Evolutionary conservation across 2,888 invertebrate genomes (phyloP).

Genomic region (Polietes domitor): DNA sequence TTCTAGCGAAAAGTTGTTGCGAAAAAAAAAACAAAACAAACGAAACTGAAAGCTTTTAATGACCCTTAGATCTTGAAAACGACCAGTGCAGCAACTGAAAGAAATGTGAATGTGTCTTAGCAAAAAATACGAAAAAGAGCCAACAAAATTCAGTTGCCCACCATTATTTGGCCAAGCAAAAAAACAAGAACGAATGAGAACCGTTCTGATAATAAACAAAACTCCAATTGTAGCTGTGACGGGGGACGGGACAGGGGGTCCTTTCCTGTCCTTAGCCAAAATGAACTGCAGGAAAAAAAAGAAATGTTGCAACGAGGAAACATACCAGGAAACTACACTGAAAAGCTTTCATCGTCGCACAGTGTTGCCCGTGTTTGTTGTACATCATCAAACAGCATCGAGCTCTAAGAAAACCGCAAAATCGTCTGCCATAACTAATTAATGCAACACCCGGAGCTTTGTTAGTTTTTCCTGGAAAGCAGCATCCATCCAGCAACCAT

Average conservation of each 20-base stretch:
- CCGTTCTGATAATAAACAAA: slow-evolving; percentile 24
- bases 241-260: neutral
- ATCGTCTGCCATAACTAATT: slow-evolving; percentile 80
- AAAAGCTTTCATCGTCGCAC: slow-evolving; percentile 77
- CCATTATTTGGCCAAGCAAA: slow-evolving; percentile 52
- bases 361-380: slow-evolving; percentile 40
- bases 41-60: slow-evolving; percentile 59
- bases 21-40: neutral
- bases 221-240: neutral
- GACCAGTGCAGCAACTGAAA: neutral
- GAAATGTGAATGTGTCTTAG: neutral
- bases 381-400: slow-evolving; percentile 70
- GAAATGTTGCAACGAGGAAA: slow-evolving; percentile 34
- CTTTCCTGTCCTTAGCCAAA: neutral
- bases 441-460: slow-evolving; percentile 74
- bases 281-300: slow-evolving; percentile 25
- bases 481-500: slow-evolving; percentile 73
- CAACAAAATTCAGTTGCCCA: slow-evolving; percentile 35
- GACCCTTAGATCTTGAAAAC: slow-evolving; percentile 23
- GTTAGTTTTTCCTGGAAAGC: slow-evolving; percentile 72
- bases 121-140: slow-evolving; percentile 25
- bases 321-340: slow-evolving; percentile 70
- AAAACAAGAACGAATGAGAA: slow-evolving; percentile 41
- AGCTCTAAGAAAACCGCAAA: slow-evolving; percentile 76
- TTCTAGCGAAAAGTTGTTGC: too few relatives aligned